A percentile compares a stretch with the other conserved stretches of the same genome.
These are phyloP conservation scores for Melanotaenia duboulayi DNA, from an alignment of 2,113 vertebrate genomes.

Conservation along the genomic window DNA sequence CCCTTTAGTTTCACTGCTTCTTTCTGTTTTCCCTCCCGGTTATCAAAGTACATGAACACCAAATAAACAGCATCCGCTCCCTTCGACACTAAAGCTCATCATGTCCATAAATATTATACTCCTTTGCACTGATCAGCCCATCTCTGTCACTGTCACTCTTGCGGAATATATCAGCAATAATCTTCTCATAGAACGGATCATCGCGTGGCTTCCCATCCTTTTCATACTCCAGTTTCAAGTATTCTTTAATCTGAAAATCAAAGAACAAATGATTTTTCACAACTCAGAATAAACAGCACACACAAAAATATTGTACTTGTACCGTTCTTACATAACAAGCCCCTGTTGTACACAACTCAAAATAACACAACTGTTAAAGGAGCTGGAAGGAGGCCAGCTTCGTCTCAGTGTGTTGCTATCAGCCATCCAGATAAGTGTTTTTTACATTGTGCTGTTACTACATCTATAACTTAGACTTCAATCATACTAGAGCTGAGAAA, in stretches of 20 bases:
- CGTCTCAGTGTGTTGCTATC: too few species aligned
- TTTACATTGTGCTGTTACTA: too few species aligned
- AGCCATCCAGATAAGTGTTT: too few species aligned
- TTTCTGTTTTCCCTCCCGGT: background rate
- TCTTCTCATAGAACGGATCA: constrained; percentile 86
- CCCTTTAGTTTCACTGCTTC: background rate
- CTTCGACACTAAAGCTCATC: constrained; percentile 88
- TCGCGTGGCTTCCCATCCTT: constrained; percentile 85
- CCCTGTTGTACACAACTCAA: background rate
- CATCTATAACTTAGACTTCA: too few species aligned
- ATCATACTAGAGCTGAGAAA: too few species aligned
- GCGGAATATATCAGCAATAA: constrained; percentile 90
- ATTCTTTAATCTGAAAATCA: constrained; percentile 85
- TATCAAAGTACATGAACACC: background rate
- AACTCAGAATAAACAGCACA: background rate
- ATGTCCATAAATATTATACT: constrained; percentile 93
- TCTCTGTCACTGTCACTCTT: constrained; percentile 90
- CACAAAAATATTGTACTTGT: background rate
- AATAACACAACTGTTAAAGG: background rate
- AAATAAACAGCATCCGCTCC: accelerated
- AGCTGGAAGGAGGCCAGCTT: too few species aligned
- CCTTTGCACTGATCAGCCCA: constrained; percentile 90
- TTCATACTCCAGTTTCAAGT: constrained; percentile 89
- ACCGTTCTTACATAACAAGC: background rate
- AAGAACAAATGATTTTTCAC: background rate